Evolutionary conservation across 2,113 vertebrate species (phyloP).

Genomic region (Pagrus major): DNA sequence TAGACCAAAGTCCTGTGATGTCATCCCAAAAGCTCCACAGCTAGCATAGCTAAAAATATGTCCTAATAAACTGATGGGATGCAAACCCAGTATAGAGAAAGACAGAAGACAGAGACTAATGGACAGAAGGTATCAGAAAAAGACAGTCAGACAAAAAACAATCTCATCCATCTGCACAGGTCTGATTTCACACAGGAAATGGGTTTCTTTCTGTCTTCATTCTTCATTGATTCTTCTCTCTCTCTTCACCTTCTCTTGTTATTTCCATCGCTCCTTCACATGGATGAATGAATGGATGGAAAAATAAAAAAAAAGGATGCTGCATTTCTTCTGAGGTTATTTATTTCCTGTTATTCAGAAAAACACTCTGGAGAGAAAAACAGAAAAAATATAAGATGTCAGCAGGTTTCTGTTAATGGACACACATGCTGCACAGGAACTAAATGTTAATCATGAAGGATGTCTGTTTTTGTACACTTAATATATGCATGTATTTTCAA

Average conservation of each 20-base stretch:
- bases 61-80: background rate
- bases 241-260: slow-evolving; percentile 50
- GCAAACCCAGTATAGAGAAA: background rate
- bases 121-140: slow-evolving; percentile 48
- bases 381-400: background rate
- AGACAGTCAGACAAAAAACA: slow-evolving; percentile 53
- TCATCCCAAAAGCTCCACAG: background rate
- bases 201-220: slow-evolving; percentile 62
- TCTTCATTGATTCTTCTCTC: slow-evolving; percentile 60
- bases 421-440: background rate
- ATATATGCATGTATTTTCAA: background rate
- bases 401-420: background rate
- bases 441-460: background rate
- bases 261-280: slow-evolving; percentile 58
- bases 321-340: slow-evolving; percentile 3
- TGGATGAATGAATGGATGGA: slow-evolving; percentile 36
- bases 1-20: background rate
- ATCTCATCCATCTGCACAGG: slow-evolving; percentile 70
- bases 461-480: background rate
- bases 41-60: background rate
- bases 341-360: slow-evolving; percentile 39
- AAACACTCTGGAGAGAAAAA: slow-evolving; percentile 72
- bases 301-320: slow-evolving; percentile 24
- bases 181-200: slow-evolving; percentile 72
- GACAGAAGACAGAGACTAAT: slow-evolving; percentile 41